phyloP scores from a whole-genome alignment of 1,140 invertebrate species.

The Trichonephila clavipes region DNA sequence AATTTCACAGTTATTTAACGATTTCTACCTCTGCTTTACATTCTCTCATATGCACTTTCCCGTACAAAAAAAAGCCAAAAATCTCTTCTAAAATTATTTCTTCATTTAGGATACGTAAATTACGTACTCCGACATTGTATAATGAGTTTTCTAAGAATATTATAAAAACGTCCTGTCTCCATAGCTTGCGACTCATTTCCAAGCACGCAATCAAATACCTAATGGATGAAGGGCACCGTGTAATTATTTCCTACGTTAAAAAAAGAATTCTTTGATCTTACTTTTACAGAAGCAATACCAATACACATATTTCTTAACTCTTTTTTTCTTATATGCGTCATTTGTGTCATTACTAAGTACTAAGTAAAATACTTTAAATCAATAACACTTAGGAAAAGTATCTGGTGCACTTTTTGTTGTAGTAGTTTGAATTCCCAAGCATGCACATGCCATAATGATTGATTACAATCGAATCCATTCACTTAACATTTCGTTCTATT shows the following conservation, averaged over 20 bases:
- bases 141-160: constrained; percentile 60
- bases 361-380: constrained; percentile 1
- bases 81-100: neutral
- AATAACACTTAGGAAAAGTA: constrained; percentile 16
- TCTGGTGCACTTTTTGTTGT: neutral
- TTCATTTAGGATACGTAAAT: constrained; percentile 48
- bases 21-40: no score
- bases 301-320: neutral
- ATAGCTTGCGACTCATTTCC: neutral
- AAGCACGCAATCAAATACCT: neutral
- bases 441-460: neutral
- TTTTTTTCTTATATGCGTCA: neutral
- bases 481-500: neutral
- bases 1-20: no score
- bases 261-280: neutral
- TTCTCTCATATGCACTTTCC: no score
- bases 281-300: constrained; percentile 5
- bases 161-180: neutral
- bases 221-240: constrained; percentile 28
- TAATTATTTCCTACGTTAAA: neutral
- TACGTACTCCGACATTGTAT: constrained; percentile 39
- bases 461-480: neutral
- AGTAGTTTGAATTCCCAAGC: neutral
- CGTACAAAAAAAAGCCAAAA: neutral
- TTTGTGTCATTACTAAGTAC: neutral